Base-by-base conservation (phyloP, 2,888 invertebrate species). In the Chorisops tibialis region DNA sequence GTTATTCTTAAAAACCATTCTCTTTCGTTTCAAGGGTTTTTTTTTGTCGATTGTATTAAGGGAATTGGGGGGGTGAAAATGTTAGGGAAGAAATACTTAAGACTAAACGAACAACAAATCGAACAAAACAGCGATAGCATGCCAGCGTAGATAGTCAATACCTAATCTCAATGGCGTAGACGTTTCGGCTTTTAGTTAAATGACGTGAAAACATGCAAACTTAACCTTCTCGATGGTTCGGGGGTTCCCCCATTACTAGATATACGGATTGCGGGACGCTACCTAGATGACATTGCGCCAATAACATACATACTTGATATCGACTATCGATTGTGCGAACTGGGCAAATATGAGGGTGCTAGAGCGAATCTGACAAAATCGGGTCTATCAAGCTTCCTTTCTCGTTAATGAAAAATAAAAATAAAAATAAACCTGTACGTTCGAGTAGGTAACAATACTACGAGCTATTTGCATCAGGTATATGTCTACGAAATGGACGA, bases 211-310 rank as follows among this genome's bases (percentile, higher is more conserved):
- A 22, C 62, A 62, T 58, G 62, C 62, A 62, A 62, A 58, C 48
- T 41, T 41, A 49, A 37, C 43, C 22, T 45, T 50, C 12, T 14
- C 35, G 39, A 18, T 48, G 47, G 59, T 21, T 35, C 22, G 49
- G 14, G 21, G 35, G 41, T 22, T 24, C 43, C 61, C 43, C 43
- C 50, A 59, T 9, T 30, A 9, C 9, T 7, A 30, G 30, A 7
- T 30, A 9, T 30, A 30, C 30, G 30, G 9, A 7, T 30, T 30
- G 5, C 30, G 30, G 30, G 7, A 30, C 5, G 9, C 30, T 30
- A 30, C 14, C 19, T 18, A 18, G 22, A 41, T 50, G 62, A 62
- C 62, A 62, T 62, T 62, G 62, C 50, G 49, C 62, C 47, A 62
- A 38, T 58, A 39, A 56, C 49, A 50, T 58, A 50, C 24, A n/a